A percentile compares a stretch with the other conserved stretches of the same genome.
phyloP scores from a whole-genome alignment of 64 coral and sea anemone genomes.

The Montipora efflorescens region DNA sequence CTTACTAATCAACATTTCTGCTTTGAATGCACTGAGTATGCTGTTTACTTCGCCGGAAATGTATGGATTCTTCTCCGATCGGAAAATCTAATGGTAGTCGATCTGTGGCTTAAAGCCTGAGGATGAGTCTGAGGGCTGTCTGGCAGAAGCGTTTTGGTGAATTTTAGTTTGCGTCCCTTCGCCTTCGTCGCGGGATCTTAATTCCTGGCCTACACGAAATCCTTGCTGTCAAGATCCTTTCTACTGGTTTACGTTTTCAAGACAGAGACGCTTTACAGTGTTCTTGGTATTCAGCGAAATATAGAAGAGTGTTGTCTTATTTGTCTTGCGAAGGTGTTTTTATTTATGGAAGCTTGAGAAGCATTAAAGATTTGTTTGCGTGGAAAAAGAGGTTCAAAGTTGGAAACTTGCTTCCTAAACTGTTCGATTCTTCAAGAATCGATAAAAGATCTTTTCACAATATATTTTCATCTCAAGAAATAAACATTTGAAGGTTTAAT shows the following conservation, averaged over 20 bases:
- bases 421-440: neutral
- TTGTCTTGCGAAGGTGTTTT: neutral
- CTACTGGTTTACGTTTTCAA: neutral
- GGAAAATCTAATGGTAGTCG: neutral
- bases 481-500: neutral
- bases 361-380: neutral
- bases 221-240: neutral
- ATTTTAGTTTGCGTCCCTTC: neutral
- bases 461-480: neutral
- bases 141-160: neutral
- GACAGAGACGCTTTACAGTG: neutral
- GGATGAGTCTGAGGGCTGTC: conserved; percentile 4
- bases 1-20: conserved; percentile 32
- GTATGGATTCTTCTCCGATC: conserved; percentile 2
- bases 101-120: neutral
- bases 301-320: neutral
- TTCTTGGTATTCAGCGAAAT: neutral
- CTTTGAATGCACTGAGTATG: conserved; percentile 39
- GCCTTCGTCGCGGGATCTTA: neutral
- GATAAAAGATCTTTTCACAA: neutral
- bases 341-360: neutral
- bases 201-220: conserved; percentile 12
- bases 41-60: neutral
- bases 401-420: neutral
- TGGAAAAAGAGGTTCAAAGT: neutral